Percentiles rank a stretch among this genome's conserved stretches.
phyloP scores from a whole-genome alignment of 1,140 invertebrate species.

The Nasonia vitripennis region DNA sequence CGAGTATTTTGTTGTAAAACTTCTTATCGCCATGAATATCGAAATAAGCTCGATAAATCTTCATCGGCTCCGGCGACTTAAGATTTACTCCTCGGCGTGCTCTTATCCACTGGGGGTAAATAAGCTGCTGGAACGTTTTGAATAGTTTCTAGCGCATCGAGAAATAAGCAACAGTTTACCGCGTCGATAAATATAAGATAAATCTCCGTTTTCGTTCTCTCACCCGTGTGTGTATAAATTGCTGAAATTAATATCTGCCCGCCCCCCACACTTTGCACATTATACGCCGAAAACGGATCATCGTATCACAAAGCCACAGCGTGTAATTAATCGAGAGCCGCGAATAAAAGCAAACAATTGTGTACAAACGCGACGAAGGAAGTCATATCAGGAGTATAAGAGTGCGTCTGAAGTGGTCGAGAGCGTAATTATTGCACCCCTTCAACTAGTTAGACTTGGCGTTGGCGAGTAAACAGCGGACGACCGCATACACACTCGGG shows the following conservation, averaged over 20 bases:
- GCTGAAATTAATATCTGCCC: conserved; percentile 3
- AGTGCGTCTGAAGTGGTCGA: not conserved
- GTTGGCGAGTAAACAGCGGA: not conserved
- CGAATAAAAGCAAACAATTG: not conserved
- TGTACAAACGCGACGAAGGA: not conserved
- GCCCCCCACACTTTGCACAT: not conserved
- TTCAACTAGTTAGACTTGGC: not conserved
- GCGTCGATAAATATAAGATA: not conserved
- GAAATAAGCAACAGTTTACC: conserved; percentile 4
- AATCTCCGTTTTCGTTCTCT: not conserved
- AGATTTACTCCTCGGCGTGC: not conserved
- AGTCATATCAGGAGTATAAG: not conserved
- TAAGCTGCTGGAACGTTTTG: not conserved
- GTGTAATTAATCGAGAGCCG: not conserved
- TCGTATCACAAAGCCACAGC: not conserved
- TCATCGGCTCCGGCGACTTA: not conserved
- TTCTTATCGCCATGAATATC: no score
- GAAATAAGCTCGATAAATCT: no score
- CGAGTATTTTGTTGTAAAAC: no score
- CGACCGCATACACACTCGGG: not conserved
- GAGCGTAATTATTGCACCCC: not conserved
- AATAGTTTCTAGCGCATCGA: not conserved
- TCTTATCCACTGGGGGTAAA: not conserved
- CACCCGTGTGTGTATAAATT: not conserved
- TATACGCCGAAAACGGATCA: not conserved